Evolutionary conservation across 2,888 invertebrate species (phyloP).

Genomic region (Gerris lacustris): DNA sequence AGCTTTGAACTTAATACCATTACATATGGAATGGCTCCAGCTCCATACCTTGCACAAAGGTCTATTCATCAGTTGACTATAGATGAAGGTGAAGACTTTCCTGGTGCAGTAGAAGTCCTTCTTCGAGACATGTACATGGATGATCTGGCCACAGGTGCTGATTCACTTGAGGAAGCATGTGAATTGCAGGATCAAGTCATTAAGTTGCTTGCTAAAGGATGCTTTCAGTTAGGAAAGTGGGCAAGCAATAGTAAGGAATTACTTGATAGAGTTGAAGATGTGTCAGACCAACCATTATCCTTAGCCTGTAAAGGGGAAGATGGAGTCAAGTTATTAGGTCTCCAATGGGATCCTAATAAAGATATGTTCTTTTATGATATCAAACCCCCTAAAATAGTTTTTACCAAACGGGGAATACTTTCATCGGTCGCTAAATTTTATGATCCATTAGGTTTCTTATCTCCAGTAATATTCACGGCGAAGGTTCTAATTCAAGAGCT

Average conservation of each 20-base stretch:
- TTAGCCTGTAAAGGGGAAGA: slow-evolving; percentile 12
- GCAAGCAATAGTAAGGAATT: slow-evolving; percentile 19
- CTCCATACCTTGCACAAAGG: slow-evolving; percentile 24
- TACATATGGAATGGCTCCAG: slow-evolving; percentile 18
- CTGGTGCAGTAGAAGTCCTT: slow-evolving; percentile 23
- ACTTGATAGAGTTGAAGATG: neutral
- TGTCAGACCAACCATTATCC: slow-evolving; percentile 4
- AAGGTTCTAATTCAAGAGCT: slow-evolving; percentile 12
- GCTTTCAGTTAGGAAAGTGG: slow-evolving; percentile 29
- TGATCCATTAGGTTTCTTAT: slow-evolving; percentile 8
- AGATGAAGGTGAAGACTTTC: slow-evolving; percentile 24
- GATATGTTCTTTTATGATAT: neutral
- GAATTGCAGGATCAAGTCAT: slow-evolving; percentile 23
- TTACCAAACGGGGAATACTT: slow-evolving; percentile 4
- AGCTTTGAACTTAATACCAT: slow-evolving; percentile 23
- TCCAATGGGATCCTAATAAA: slow-evolving; percentile 11
- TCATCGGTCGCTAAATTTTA: slow-evolving; percentile 13
- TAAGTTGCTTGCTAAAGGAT: slow-evolving; percentile 20
- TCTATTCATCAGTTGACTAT: slow-evolving; percentile 26
- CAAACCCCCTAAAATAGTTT: neutral
- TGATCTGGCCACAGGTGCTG: slow-evolving; percentile 28
- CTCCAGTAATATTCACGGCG: neutral
- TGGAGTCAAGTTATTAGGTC: slow-evolving; percentile 13
- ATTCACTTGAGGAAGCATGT: slow-evolving; percentile 24
- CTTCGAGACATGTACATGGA: slow-evolving; percentile 29